Evolutionary conservation across 2,888 invertebrate species (phyloP).

Genomic region (Saturnia pavonia): DNA sequence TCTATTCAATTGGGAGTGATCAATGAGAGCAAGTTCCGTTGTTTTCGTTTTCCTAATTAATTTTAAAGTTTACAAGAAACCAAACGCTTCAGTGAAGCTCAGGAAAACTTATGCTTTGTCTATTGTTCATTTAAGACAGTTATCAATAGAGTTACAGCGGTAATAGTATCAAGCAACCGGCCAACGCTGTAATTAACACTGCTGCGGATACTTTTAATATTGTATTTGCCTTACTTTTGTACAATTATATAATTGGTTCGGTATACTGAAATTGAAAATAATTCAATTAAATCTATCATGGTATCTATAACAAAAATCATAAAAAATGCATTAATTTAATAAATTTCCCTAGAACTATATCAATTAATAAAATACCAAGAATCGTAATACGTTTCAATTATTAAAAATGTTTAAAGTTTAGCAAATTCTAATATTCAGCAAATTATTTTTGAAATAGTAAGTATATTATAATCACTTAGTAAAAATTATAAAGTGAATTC

Average conservation of each 20-base stretch:
- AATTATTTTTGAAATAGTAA: no score
- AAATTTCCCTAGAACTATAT: background rate
- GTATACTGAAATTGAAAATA: background rate
- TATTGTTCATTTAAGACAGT: background rate
- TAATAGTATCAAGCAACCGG: background rate
- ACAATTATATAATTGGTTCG: background rate
- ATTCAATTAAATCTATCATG: background rate
- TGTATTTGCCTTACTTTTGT: background rate
- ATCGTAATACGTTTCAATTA: no score
- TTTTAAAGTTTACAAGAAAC: background rate
- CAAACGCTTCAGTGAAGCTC: background rate
- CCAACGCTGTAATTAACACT: background rate
- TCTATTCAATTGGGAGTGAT: background rate
- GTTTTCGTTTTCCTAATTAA: background rate
- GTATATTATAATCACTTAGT: no score
- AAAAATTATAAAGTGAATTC: background rate
- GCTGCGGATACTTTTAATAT: background rate
- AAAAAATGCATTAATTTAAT: background rate
- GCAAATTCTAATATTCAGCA: no score
- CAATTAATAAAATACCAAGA: no score
- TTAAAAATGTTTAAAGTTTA: no score
- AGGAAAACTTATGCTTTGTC: background rate
- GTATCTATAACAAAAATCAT: background rate
- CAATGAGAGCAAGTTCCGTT: background rate
- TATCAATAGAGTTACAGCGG: background rate